phyloP scores from a whole-genome alignment of 1,140 invertebrate species.

The Sarcophaga peregrina region DNA sequence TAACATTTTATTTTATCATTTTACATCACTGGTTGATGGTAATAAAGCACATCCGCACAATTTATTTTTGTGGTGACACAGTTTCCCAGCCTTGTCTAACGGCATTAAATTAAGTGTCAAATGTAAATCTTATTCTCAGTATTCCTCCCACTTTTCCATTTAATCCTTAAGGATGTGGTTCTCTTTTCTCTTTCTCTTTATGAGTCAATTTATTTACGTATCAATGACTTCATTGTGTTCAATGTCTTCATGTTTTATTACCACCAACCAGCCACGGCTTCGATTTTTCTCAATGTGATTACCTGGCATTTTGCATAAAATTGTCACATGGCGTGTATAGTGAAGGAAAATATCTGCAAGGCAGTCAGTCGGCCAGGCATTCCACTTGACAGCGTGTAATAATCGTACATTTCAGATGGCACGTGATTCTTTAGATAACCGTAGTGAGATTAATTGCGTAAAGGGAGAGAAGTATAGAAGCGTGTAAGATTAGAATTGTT shows the following conservation, averaged over 20 bases:
- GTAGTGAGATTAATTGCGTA: too few species aligned
- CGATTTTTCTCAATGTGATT: neutral
- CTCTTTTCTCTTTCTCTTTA: neutral
- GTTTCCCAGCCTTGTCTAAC: neutral
- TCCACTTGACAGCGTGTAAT: neutral
- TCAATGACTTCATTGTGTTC: neutral
- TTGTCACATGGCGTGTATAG: neutral
- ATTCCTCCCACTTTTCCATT: neutral
- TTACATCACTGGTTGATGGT: too few species aligned
- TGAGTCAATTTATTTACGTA: neutral
- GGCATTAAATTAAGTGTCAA: neutral
- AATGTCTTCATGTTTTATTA: neutral
- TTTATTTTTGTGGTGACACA: neutral
- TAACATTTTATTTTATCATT: too few species aligned
- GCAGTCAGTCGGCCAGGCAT: neutral
- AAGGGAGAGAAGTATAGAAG: too few species aligned
- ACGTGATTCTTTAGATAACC: neutral
- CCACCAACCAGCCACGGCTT: neutral
- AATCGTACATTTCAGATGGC: neutral
- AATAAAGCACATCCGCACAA: too few species aligned
- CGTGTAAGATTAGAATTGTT: too few species aligned
- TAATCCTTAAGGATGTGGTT: neutral
- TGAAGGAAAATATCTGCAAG: neutral
- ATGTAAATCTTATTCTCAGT: slow-evolving; percentile 1
- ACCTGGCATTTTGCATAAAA: neutral